These are phyloP conservation scores for Labeo catla DNA, from an alignment of 2,113 vertebrate species.

Conservation along the genomic window DNA sequence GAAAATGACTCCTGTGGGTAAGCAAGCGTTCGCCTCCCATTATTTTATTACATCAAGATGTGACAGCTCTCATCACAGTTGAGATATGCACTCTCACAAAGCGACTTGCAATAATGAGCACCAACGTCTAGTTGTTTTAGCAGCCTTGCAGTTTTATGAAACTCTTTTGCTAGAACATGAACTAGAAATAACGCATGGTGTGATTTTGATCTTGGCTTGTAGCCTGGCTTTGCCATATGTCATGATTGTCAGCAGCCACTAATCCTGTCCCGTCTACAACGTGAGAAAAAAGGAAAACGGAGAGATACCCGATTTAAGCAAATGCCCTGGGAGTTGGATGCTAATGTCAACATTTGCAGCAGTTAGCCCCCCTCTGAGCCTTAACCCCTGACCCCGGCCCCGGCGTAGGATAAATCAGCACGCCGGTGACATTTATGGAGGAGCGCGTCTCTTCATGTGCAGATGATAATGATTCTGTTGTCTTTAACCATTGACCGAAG, in stretches of 20 bases:
- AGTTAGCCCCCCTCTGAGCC: slow-evolving; percentile 45
- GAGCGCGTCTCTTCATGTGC: slow-evolving; percentile 49
- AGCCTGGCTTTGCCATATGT: slow-evolving; percentile 5
- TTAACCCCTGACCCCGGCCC: slow-evolving; percentile 50
- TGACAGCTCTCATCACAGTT: slow-evolving; percentile 22
- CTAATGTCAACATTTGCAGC: slow-evolving; percentile 46
- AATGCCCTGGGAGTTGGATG: slow-evolving; percentile 3
- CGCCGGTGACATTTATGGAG: slow-evolving; percentile 58
- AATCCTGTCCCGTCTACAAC: slow-evolving; percentile 5
- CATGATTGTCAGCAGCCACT: slow-evolving; percentile 31
- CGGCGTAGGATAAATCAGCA: slow-evolving; percentile 46
- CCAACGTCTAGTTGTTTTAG: neutral
- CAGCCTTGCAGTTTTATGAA: neutral
- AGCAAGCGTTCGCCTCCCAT: neutral
- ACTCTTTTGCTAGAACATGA: neutral
- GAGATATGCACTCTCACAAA: neutral
- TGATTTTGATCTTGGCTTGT: slow-evolving; percentile 8
- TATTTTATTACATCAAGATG: slow-evolving; percentile 26
- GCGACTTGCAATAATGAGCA: neutral
- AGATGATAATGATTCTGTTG: slow-evolving; percentile 57
- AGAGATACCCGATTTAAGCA: slow-evolving; percentile 18
- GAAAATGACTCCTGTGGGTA: slow-evolving; percentile 17
- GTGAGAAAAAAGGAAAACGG: neutral
- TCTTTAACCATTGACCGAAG: slow-evolving; percentile 41
- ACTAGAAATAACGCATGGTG: neutral